phyloP scores from a whole-genome alignment of 2,888 invertebrate species.

The Lordiphosa fenestrarum region DNA sequence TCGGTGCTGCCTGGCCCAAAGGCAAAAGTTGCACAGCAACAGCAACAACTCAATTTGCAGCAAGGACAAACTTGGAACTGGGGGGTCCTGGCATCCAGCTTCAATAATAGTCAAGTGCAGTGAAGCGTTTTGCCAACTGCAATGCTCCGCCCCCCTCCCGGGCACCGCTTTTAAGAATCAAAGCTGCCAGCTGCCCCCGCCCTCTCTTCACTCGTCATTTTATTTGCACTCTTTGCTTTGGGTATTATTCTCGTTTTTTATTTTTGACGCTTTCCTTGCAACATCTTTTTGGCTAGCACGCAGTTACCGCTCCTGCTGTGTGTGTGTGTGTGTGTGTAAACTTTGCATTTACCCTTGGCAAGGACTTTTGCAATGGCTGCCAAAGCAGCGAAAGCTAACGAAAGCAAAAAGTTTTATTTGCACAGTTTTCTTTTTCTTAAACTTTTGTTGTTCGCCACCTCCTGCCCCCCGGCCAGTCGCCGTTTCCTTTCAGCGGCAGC shows the following conservation, averaged over 20 bases:
- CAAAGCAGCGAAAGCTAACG: constrained; percentile 50
- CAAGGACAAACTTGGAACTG: constrained; percentile 37
- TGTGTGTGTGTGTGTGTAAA: constrained; percentile 47
- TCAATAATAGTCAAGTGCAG: constrained; percentile 75
- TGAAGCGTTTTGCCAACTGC: constrained; percentile 74
- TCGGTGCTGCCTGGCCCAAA: constrained; percentile 41
- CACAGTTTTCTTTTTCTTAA: constrained; percentile 69
- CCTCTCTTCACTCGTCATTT: constrained; percentile 43
- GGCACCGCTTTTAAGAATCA: constrained; percentile 40
- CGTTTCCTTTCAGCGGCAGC: constrained; percentile 17
- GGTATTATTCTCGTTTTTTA: constrained; percentile 39
- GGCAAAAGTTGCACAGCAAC: constrained; percentile 62
- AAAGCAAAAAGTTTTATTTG: constrained; percentile 76
- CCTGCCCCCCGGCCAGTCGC: constrained; percentile 1
- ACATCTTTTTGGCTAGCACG: constrained; percentile 63
- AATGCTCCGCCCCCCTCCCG: constrained; percentile 23
- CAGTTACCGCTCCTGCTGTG: constrained; percentile 27
- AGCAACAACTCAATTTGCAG: constrained; percentile 59
- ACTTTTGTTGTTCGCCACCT: constrained; percentile 58
- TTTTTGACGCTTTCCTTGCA: constrained; percentile 50
- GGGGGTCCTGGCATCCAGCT: constrained; percentile 49
- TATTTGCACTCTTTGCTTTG: constrained; percentile 68
- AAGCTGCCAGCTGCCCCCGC: constrained; percentile 36
- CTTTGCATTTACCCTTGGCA: constrained; percentile 79
- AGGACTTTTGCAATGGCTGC: constrained; percentile 63